These are phyloP conservation scores for Etheostoma perlongum DNA, from an alignment of 2,797 vertebrate species.

Conservation along the genomic window DNA sequence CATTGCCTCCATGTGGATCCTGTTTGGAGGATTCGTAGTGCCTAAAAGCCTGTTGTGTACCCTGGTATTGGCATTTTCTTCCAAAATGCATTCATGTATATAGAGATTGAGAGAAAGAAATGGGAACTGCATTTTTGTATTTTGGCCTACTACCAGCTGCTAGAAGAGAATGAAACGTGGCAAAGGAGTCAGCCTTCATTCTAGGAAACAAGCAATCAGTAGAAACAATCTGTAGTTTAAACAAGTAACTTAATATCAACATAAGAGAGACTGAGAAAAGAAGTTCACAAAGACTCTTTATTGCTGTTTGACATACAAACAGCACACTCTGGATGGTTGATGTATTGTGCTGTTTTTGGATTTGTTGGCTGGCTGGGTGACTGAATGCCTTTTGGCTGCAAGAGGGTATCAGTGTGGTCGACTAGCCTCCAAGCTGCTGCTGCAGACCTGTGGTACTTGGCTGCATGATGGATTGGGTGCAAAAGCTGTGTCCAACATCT, in stretches of 20 bases:
- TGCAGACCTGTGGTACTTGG: conserved; percentile 63
- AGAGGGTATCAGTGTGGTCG: conserved; percentile 64
- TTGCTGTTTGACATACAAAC: conserved; percentile 54
- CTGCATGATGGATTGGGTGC: conserved; percentile 63
- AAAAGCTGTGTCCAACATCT: conserved; percentile 54
- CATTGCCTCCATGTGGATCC: conserved; percentile 99
- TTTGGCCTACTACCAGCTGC: conserved; percentile 5
- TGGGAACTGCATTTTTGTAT: conserved; percentile 17
- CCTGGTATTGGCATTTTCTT: too few relatives aligned
- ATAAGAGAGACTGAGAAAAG: conserved; percentile 41
- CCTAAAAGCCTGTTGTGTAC: conserved; percentile 56
- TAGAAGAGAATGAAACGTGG: conserved; percentile 33
- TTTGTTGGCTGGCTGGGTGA: conserved; percentile 63
- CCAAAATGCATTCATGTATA: too few relatives aligned
- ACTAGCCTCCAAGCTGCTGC: conserved; percentile 56
- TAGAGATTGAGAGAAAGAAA: conserved; percentile 18
- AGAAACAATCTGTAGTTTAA: conserved; percentile 39
- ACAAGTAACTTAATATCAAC: conserved; percentile 59
- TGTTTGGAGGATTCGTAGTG: conserved; percentile 96
- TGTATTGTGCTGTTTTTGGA: conserved; percentile 60
- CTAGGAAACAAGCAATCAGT: conserved; percentile 59
- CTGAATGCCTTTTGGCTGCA: conserved; percentile 60
- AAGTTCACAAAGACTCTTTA: conserved; percentile 50
- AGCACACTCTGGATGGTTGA: conserved; percentile 49
- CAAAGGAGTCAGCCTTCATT: conserved; percentile 24